Evolutionary conservation across 2,888 invertebrate genomes (phyloP).

Genomic region (Lamellibrachia satsuma): DNA sequence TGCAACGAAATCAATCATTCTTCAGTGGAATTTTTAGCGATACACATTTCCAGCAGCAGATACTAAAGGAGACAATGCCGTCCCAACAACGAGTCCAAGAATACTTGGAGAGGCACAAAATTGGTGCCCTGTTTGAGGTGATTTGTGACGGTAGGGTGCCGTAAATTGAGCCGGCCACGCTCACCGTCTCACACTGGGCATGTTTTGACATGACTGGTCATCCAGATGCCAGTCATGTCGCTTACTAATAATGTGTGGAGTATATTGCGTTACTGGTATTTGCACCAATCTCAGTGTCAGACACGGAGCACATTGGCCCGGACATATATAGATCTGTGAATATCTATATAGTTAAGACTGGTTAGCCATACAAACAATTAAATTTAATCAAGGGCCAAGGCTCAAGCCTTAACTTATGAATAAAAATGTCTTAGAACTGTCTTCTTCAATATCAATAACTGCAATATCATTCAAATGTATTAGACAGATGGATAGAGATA

Average conservation of each 20-base stretch:
- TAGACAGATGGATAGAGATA: too few relatives aligned
- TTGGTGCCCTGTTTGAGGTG: slow-evolving; percentile 13
- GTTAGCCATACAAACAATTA: too few relatives aligned
- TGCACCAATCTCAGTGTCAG: not conserved
- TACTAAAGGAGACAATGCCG: not conserved
- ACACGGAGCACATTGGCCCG: too few relatives aligned
- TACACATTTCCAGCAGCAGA: not conserved
- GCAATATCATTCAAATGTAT: too few relatives aligned
- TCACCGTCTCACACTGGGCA: not conserved
- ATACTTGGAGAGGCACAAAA: not conserved
- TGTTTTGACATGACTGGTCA: slow-evolving; percentile 6
- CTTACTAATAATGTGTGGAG: not conserved
- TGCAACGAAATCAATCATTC: not conserved
- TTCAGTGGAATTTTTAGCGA: not conserved
- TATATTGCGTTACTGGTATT: not conserved
- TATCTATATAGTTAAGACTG: too few relatives aligned
- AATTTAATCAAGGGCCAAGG: too few relatives aligned
- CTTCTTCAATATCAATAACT: too few relatives aligned
- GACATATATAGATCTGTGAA: too few relatives aligned
- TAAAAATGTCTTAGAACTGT: too few relatives aligned
- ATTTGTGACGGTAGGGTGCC: not conserved
- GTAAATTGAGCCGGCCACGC: not conserved
- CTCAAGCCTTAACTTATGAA: too few relatives aligned
- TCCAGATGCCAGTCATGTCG: not conserved
- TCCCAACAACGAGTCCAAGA: slow-evolving; percentile 4